phyloP scores from a whole-genome alignment of 2,888 invertebrate genomes.

The Netelia fuscicornis region DNA sequence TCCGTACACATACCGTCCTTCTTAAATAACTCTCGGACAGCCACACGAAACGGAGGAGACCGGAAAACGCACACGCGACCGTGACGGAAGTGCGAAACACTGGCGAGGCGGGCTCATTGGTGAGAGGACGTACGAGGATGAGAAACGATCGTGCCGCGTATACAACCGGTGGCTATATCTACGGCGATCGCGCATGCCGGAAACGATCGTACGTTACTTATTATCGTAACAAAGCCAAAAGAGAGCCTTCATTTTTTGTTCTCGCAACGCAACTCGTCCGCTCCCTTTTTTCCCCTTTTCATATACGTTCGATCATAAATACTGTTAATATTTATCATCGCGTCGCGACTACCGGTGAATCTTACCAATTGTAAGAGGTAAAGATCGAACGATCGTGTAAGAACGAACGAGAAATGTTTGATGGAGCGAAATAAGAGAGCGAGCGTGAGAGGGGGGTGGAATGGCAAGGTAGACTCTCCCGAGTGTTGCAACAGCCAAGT shows the following conservation, averaged over 20 bases:
- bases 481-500: slow-evolving; percentile 37
- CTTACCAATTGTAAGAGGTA: neutral
- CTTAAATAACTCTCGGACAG: neutral
- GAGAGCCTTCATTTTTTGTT: neutral
- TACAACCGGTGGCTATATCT: neutral
- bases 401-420: slow-evolving; percentile 16
- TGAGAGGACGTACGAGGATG: neutral
- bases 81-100: slow-evolving; percentile 79
- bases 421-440: neutral
- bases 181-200: slow-evolving; percentile 68
- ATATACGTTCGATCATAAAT: neutral
- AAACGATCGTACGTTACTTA: slow-evolving; percentile 57
- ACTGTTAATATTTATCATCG: neutral
- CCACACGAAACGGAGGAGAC: slow-evolving; percentile 66
- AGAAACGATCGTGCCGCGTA: slow-evolving; percentile 4
- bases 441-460: slow-evolving; percentile 2
- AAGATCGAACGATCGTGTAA: slow-evolving; percentile 58
- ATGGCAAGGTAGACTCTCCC: slow-evolving; percentile 32
- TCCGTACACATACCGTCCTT: neutral
- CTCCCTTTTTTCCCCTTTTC: neutral
- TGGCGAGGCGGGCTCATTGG: neutral
- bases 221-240: slow-evolving; percentile 68
- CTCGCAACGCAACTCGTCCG: neutral
- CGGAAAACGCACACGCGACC: slow-evolving; percentile 81
- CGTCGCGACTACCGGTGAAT: neutral